phyloP scores from a whole-genome alignment of 2,888 invertebrate genomes.

The Drosophila putrida region DNA sequence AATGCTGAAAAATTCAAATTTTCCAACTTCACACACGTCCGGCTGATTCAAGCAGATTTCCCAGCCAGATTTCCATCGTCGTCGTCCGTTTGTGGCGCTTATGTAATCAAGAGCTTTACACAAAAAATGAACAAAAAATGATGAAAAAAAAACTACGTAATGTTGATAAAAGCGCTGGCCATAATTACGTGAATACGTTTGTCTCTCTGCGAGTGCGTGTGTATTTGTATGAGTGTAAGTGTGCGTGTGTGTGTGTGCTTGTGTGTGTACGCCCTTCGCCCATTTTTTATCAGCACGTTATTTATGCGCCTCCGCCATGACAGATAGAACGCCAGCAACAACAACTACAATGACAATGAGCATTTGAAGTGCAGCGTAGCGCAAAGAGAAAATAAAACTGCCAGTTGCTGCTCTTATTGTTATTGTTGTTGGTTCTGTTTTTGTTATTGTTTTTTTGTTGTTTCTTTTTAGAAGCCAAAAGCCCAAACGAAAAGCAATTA shows the following conservation, averaged over 20 bases:
- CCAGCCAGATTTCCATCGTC: constrained; percentile 64
- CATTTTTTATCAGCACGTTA: constrained; percentile 76
- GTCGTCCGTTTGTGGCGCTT: constrained; percentile 45
- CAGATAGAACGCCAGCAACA: constrained; percentile 52
- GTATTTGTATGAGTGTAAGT: constrained; percentile 12
- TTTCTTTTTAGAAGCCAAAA: constrained; percentile 56
- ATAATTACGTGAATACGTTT: constrained; percentile 71
- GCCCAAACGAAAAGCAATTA: constrained; percentile 79
- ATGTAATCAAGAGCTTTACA: constrained; percentile 64
- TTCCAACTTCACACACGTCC: constrained; percentile 63
- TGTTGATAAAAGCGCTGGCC: constrained; percentile 72
- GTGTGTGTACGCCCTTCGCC: constrained; percentile 67
- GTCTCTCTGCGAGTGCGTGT: constrained; percentile 15
- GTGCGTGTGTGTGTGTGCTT: constrained; percentile 18
- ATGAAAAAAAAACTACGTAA: constrained; percentile 45
- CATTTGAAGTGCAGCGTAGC: constrained; percentile 77
- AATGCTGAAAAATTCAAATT: constrained; percentile 64
- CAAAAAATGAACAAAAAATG: constrained; percentile 34
- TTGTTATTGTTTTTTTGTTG: constrained; percentile 25
- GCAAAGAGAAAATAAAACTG: constrained; percentile 67
- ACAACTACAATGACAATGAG: constrained; percentile 51
- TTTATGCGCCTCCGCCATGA: constrained; percentile 71
- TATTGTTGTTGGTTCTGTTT: constrained; percentile 20
- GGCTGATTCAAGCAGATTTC: constrained; percentile 38
- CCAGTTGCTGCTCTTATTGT: constrained; percentile 31